Conservation (phyloP, 2,797 vertebrate genomes). For the Chelidonichthys spinosus region DNA sequence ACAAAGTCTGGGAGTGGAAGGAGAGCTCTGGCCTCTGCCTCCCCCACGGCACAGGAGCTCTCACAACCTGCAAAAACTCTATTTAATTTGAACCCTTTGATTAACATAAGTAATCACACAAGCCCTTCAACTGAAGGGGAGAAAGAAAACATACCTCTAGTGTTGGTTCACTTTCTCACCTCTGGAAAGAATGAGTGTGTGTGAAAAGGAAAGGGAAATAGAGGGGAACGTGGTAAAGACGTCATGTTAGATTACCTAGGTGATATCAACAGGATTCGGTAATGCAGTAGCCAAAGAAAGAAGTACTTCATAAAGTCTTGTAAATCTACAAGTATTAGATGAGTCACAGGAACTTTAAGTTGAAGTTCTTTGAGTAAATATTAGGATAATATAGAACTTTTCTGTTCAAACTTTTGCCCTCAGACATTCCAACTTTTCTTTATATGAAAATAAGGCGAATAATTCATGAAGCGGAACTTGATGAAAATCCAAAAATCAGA, state of each 20-base stretch:
- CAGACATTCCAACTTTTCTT: constrained; percentile 75
- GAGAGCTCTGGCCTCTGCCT: constrained; percentile 73
- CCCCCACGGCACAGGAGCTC: constrained; percentile 71
- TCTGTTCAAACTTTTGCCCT: constrained; percentile 66
- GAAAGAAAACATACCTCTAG: constrained; percentile 58
- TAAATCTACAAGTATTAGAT: not conserved
- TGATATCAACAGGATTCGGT: not conserved
- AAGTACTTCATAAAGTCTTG: not conserved
- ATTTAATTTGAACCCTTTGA: constrained; percentile 82
- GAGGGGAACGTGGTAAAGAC: constrained; percentile 4
- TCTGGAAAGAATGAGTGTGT: constrained; percentile 19
- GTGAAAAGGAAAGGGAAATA: constrained; percentile 9
- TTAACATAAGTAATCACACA: constrained; percentile 77
- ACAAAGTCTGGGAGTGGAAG: constrained; percentile 74
- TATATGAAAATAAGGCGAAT: constrained; percentile 85
- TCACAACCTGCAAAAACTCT: constrained; percentile 69
- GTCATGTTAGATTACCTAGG: not conserved
- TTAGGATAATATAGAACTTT: constrained; percentile 64
- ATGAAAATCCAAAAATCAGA: constrained; percentile 85
- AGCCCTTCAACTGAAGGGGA: constrained; percentile 65
- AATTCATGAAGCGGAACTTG: constrained; percentile 83
- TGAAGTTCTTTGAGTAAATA: constrained; percentile 64
- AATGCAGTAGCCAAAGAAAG: constrained; percentile 1
- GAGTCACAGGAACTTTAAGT: constrained; percentile 10
- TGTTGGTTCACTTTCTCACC: constrained; percentile 57